Percentiles rank a stretch among this genome's conserved stretches.
phyloP scores from a whole-genome alignment of 2,888 invertebrate species.

The Tetranychus piercei region DNA sequence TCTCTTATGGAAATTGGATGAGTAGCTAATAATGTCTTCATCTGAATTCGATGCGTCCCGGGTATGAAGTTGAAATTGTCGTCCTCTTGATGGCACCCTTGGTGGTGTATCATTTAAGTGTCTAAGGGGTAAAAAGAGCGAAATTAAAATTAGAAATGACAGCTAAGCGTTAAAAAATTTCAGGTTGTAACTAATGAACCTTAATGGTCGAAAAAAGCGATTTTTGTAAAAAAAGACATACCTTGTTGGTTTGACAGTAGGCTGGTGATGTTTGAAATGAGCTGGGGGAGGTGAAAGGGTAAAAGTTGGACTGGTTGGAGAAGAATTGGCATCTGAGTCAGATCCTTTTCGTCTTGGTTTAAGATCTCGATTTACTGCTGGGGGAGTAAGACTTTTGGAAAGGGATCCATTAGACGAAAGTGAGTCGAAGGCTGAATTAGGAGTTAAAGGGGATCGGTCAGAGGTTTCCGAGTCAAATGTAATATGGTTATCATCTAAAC shows the following conservation, averaged over 20 bases:
- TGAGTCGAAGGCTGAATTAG: conserved; percentile 32
- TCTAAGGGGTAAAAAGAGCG: neutral
- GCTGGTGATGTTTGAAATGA: neutral
- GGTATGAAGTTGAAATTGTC: conserved; percentile 11
- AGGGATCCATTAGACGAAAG: conserved; percentile 35
- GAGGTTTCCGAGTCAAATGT: neutral
- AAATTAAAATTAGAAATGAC: neutral
- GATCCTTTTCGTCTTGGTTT: conserved; percentile 47
- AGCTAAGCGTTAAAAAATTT: too few species aligned
- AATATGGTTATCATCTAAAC: conserved; percentile 19
- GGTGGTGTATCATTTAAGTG: conserved; percentile 10
- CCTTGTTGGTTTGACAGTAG: neutral
- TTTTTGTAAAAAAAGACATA: neutral
- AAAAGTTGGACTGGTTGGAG: conserved; percentile 22
- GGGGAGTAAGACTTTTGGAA: conserved; percentile 39
- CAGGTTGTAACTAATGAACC: too few species aligned
- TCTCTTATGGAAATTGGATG: conserved; percentile 4
- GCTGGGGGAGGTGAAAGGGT: conserved; percentile 26
- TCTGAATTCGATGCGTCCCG: conserved; percentile 16
- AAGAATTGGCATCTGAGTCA: conserved; percentile 20
- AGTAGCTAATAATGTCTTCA: conserved; percentile 7
- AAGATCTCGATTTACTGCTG: conserved; percentile 57
- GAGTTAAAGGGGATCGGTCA: conserved; percentile 17
- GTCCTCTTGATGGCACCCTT: conserved; percentile 10
- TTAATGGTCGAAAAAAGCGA: neutral